Conservation (phyloP, 2,113 vertebrate species). For the Engystomops pustulosus region DNA sequence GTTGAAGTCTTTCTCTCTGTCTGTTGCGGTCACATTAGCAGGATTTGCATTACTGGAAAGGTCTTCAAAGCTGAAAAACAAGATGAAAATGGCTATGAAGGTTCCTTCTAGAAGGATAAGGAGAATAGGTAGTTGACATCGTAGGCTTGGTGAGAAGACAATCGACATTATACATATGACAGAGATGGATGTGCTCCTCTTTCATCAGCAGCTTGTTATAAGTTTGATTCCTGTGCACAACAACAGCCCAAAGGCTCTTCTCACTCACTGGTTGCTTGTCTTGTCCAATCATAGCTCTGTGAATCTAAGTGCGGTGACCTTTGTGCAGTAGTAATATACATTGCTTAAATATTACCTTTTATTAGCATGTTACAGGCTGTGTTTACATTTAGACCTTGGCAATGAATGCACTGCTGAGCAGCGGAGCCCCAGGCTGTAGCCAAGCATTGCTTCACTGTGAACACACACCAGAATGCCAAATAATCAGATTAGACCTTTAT, state of each 20-base stretch:
- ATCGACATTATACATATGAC: constrained; percentile 39
- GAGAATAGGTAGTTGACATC: constrained; percentile 70
- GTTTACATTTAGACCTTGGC: constrained; percentile 15
- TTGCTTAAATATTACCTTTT: constrained; percentile 58
- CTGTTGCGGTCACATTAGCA: constrained; percentile 61
- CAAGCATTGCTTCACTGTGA: not conserved
- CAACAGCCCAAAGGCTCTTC: constrained; percentile 26
- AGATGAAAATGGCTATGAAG: constrained; percentile 73
- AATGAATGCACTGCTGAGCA: constrained; percentile 40
- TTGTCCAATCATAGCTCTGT: not conserved
- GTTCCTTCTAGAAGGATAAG: constrained; percentile 72
- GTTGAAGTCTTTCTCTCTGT: constrained; percentile 67
- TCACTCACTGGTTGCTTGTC: not conserved
- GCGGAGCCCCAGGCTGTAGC: not conserved
- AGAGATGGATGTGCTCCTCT: not conserved
- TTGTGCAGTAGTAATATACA: constrained; percentile 46
- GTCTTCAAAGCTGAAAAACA: constrained; percentile 78
- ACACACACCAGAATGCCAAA: not conserved
- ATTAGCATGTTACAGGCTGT: constrained; percentile 43
- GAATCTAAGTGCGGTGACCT: constrained; percentile 35
- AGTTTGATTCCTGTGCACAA: not conserved
- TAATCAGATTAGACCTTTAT: not conserved
- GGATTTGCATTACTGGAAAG: constrained; percentile 61
- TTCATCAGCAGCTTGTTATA: not conserved
- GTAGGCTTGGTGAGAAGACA: constrained; percentile 59